Evolutionary conservation across 1,140 invertebrate species (phyloP).

Genomic region (Brachionus rubens): DNA sequence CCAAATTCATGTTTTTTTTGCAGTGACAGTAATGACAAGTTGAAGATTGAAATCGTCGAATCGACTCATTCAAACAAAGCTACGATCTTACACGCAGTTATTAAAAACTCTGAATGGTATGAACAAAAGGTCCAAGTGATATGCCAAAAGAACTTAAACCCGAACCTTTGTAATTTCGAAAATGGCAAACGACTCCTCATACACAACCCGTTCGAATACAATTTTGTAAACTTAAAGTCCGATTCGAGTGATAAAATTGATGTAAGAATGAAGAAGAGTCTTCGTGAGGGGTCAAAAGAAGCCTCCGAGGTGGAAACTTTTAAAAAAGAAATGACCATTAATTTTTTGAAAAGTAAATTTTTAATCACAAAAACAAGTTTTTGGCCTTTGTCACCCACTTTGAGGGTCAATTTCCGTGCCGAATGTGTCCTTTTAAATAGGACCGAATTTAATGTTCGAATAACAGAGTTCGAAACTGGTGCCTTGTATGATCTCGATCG

Average conservation of each 20-base stretch:
- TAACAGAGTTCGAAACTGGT: background rate
- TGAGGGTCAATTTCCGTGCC: background rate
- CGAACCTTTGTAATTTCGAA: background rate
- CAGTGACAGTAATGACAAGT: background rate
- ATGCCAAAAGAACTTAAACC: background rate
- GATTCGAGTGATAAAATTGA: background rate
- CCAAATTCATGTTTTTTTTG: slow-evolving; percentile 3
- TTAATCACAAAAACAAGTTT: background rate
- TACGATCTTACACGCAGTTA: background rate
- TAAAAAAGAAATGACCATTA: background rate
- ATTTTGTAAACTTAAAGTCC: background rate
- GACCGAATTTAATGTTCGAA: slow-evolving; percentile 10
- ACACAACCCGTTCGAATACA: background rate
- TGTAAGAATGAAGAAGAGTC: background rate
- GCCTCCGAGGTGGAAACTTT: background rate
- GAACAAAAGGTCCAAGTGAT: background rate
- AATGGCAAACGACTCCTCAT: slow-evolving; percentile 1
- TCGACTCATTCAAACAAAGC: background rate
- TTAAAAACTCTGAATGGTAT: background rate
- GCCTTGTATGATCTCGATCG: background rate
- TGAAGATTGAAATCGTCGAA: background rate
- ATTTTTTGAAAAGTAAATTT: slow-evolving; percentile 25
- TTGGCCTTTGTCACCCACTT: slow-evolving; percentile 26
- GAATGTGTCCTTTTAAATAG: slow-evolving; percentile 10
- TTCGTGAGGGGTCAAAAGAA: too few relatives aligned